Conservation (phyloP, 2,797 vertebrate species). For the Paguma larvata region DNA sequence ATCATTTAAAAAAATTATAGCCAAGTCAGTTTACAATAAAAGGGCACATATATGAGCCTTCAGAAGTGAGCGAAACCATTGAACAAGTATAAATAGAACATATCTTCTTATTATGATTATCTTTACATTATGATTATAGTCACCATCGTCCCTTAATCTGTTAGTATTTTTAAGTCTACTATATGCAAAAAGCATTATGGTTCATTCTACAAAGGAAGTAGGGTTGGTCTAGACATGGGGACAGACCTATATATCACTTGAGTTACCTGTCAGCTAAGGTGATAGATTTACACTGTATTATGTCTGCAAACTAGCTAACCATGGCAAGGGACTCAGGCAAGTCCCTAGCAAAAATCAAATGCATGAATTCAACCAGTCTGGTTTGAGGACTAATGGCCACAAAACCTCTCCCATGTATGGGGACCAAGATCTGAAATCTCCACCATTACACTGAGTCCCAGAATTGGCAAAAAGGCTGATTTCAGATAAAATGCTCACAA, state of each 20-base stretch:
- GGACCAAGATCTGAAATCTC: neutral
- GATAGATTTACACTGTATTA: neutral
- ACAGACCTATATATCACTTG: neutral
- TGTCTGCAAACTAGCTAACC: neutral
- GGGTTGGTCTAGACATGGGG: neutral
- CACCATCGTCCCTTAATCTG: neutral
- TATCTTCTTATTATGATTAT: neutral
- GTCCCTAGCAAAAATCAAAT: neutral
- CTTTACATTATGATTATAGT: neutral
- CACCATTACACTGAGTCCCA: neutral
- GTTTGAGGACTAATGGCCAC: neutral
- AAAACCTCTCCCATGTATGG: neutral
- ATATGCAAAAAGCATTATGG: neutral
- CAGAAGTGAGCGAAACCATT: neutral
- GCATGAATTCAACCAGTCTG: neutral
- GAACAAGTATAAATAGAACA: neutral
- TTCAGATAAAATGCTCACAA: neutral
- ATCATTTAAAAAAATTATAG: neutral
- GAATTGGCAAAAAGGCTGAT: neutral
- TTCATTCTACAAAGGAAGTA: neutral
- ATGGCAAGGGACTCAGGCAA: neutral
- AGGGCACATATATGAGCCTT: neutral
- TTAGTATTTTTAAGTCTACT: neutral
- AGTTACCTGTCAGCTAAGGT: neutral
- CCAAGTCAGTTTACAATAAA: neutral